Evolutionary conservation across 2,113 vertebrate genomes (phyloP).

Genomic region (Felis chaus): DNA sequence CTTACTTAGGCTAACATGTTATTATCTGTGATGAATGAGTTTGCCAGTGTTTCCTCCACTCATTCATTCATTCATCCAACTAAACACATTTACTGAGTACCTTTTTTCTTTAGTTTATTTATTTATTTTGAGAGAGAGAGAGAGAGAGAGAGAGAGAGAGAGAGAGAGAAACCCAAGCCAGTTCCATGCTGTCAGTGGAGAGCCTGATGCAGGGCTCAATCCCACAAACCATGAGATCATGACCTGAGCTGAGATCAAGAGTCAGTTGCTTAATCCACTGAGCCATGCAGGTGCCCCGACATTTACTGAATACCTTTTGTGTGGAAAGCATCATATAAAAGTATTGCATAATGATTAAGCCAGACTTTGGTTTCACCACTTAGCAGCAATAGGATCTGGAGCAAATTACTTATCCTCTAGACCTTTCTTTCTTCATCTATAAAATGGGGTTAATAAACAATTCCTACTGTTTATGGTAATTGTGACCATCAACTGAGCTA

Average conservation of each 20-base stretch:
- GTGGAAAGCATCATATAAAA: background rate
- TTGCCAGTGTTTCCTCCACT: background rate
- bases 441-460: background rate
- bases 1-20: slow-evolving; percentile 46
- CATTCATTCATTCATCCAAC: background rate
- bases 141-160: no score
- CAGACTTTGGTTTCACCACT: background rate
- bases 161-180: no score
- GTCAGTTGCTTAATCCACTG: no score
- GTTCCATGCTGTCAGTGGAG: no score
- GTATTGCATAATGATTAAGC: background rate
- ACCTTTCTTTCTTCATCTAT: background rate
- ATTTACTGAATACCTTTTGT: background rate
- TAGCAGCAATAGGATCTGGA: background rate
- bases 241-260: no score
- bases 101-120: background rate
- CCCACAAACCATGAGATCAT: no score
- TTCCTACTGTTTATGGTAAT: background rate
- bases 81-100: background rate
- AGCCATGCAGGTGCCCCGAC: background rate
- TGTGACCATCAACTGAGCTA: slow-evolving; percentile 1
- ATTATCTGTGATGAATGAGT: slow-evolving; percentile 3
- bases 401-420: background rate
- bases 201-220: no score
- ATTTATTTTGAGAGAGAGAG: no score